Conservation (phyloP, 1,140 invertebrate species). For the Amyelois transitella region DNA sequence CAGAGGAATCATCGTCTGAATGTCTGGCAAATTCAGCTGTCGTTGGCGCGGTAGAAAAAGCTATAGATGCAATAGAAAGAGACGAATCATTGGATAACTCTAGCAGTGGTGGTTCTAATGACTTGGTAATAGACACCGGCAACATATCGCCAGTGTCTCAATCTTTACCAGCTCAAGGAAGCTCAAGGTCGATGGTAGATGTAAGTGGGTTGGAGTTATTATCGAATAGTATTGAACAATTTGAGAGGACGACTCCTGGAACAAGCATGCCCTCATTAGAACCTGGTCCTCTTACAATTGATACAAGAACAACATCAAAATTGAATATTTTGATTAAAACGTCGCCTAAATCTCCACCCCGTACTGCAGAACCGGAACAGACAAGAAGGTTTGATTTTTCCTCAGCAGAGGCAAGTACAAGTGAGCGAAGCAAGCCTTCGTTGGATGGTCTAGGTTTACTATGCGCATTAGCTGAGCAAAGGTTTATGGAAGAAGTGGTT, state of each 20-base stretch:
- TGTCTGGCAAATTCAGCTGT: slow-evolving; percentile 35
- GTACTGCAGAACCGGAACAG: slow-evolving; percentile 33
- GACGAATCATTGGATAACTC: slow-evolving; percentile 47
- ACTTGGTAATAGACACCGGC: slow-evolving; percentile 58
- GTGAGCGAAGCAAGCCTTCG: slow-evolving; percentile 43
- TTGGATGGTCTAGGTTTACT: slow-evolving; percentile 85
- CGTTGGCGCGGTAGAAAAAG: slow-evolving; percentile 52
- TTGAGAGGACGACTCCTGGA: slow-evolving; percentile 74
- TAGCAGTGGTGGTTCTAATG: slow-evolving; percentile 51
- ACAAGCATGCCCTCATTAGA: slow-evolving; percentile 50
- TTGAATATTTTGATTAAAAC: slow-evolving; percentile 64
- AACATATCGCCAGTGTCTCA: slow-evolving; percentile 36
- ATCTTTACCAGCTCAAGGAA: slow-evolving; percentile 11
- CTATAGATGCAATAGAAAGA: slow-evolving; percentile 62
- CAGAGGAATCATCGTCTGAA: slow-evolving; percentile 57
- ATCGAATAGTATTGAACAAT: slow-evolving; percentile 87
- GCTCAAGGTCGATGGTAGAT: slow-evolving; percentile 73
- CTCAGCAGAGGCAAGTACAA: slow-evolving; percentile 25
- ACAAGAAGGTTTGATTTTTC: slow-evolving; percentile 61
- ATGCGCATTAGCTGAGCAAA: slow-evolving; percentile 89
- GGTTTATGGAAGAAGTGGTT: slow-evolving; percentile 83
- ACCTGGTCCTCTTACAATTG: slow-evolving; percentile 45
- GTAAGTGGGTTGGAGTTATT: slow-evolving; percentile 86
- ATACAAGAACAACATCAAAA: slow-evolving; percentile 51
- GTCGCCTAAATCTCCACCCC: slow-evolving; percentile 63